Evolutionary conservation across 2,797 vertebrate species (phyloP).

Genomic region (Masticophis lateralis): DNA sequence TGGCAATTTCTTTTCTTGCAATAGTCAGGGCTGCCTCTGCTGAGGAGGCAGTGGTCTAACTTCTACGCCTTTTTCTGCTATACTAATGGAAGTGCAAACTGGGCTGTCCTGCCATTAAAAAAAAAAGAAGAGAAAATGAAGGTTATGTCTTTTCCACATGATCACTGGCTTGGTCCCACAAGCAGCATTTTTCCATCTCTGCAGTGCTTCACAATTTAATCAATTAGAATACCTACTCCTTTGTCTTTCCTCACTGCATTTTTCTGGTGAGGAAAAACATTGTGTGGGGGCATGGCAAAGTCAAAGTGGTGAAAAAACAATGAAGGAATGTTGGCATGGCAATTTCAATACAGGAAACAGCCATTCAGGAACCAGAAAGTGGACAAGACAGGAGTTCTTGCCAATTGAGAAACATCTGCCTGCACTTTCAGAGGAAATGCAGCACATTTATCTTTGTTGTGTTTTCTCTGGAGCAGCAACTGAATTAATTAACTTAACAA

Average conservation of each 20-base stretch:
- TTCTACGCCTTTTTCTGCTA: not conserved
- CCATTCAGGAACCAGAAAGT: not conserved
- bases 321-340: not conserved
- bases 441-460: not conserved
- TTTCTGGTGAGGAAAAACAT: not conserved
- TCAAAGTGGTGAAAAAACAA: not conserved
- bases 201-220: not conserved
- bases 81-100: not conserved
- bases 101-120: not conserved
- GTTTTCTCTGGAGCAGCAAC: not conserved
- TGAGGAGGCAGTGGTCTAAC: not conserved
- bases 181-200: not conserved
- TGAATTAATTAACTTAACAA: not conserved
- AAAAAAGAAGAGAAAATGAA: not conserved
- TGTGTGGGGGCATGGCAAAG: not conserved
- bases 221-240: not conserved
- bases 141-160: not conserved
- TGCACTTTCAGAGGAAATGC: not conserved
- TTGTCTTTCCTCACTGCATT: not conserved
- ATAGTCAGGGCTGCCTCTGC: not conserved
- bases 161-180: not conserved
- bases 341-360: not conserved
- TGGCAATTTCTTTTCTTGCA: not conserved
- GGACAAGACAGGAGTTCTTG: not conserved
- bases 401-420: not conserved